These are phyloP conservation scores for Xyrauchen texanus DNA, from an alignment of 2,113 vertebrate species.

Conservation along the genomic window DNA sequence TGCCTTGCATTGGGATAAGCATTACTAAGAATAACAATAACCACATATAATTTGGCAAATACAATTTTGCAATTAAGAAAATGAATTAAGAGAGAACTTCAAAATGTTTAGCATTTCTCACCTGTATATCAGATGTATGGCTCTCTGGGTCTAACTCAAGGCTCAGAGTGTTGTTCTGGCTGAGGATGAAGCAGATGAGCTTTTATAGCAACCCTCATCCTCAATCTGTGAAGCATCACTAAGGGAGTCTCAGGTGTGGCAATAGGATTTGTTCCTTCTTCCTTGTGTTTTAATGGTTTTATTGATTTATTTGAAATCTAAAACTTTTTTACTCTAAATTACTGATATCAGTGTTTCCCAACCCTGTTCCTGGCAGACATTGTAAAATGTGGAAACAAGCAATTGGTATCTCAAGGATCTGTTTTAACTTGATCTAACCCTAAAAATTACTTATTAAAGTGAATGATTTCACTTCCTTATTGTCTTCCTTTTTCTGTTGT, in stretches of 20 bases:
- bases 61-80: background rate
- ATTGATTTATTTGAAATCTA: constrained; percentile 8
- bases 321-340: background rate
- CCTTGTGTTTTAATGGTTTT: constrained; percentile 23
- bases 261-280: constrained; percentile 60
- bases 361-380: background rate
- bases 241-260: background rate
- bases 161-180: constrained; percentile 12
- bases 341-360: background rate
- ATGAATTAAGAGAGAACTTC: background rate
- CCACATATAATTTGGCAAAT: too few species aligned
- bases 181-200: background rate
- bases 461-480: too few species aligned
- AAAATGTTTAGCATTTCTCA: constrained; percentile 22
- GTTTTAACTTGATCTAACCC: too few species aligned
- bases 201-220: constrained; percentile 57
- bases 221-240: background rate
- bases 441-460: too few species aligned
- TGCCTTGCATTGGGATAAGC: too few species aligned
- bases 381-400: background rate
- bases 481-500: background rate
- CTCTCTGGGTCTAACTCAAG: constrained; percentile 14
- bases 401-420: too few species aligned
- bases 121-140: constrained; percentile 10
- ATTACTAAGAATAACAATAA: too few species aligned